Evolutionary conservation across 2,797 vertebrate species (phyloP), one percentile per base, ranked within the genome.

Genomic region (Clarias platycephalus): DNA sequence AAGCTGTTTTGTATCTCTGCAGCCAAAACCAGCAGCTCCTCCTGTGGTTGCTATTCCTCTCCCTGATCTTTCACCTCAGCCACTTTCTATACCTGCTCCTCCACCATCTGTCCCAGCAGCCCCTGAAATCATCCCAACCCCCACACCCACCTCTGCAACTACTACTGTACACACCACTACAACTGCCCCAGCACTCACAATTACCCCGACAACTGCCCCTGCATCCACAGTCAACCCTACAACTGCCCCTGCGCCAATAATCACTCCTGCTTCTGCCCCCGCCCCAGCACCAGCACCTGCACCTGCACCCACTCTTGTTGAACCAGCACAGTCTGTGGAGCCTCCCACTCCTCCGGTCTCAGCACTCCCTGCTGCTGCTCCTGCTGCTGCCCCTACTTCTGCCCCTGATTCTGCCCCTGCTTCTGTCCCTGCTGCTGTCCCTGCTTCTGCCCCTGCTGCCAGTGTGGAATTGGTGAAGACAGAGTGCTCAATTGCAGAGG

Each of bases 1-100:
- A n/a, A 9, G 15, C 40, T 62, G 3, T 64, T 76, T 86, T 87
- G 18, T 90, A 18, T 89, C 60, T 76, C 88, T 79, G 63, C 82
- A 95, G 94, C 88, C 92, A 28, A 95, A 95, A 93, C 76, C 91
- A 77, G 63, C 90, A 74, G 90, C 91, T 72, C 74, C 89, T 49
- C 77, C 91, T 64, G 90, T 93, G 76, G 75, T 84, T 76, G 76
- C 82, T 49, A 37, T 81, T 79, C 62, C 81, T 49, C 87, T 83
- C 37, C 85, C 90, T 78, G 64, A 84, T 37, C 81, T 90, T 34
- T 84, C 55, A 22, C 49, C 88, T 22, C 44, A 80, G 34, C 28
- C 78, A 18, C 67, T 83, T 16, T 78, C 89, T 3, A 31, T 80
- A 81, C 67, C 77, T 40, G 83, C 72, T 13, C 84, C 81, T n/a